Conservation (phyloP, 1,140 invertebrate species). For the Papilio glaucus region DNA sequence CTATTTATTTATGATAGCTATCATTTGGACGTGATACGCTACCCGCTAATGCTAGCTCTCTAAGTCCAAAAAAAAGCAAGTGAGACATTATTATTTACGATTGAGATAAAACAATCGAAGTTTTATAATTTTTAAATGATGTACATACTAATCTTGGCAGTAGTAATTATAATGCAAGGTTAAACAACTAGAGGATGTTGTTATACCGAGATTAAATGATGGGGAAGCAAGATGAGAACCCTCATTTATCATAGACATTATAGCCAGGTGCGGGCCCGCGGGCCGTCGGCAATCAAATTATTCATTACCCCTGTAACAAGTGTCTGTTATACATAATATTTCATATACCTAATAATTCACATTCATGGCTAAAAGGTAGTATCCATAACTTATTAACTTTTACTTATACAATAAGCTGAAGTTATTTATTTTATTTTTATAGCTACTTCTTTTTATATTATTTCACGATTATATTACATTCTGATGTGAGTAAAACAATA, state of each 20-base stretch:
- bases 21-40: too few relatives aligned
- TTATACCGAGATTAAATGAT: conserved; percentile 10
- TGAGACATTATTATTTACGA: too few relatives aligned
- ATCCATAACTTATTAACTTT: neutral
- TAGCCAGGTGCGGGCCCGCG: conserved; percentile 14
- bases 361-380: conserved; percentile 2
- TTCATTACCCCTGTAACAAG: conserved; percentile 26
- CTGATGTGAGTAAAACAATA: too few relatives aligned
- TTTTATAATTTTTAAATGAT: too few relatives aligned
- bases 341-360: conserved; percentile 16
- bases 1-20: too few relatives aligned
- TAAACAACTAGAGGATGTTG: conserved; percentile 8
- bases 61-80: too few relatives aligned
- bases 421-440: neutral
- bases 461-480: too few relatives aligned
- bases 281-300: conserved; percentile 20
- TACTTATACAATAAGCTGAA: neutral
- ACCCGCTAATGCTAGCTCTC: too few relatives aligned
- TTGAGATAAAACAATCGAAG: too few relatives aligned
- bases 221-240: conserved; percentile 7
- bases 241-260: conserved; percentile 18
- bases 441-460: too few relatives aligned
- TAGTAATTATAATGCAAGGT: neutral
- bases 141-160: too few relatives aligned
- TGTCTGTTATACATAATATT: conserved; percentile 14